Percentiles rank a stretch among this genome's conserved stretches.
phyloP scores from a whole-genome alignment of 1,140 invertebrate species.

The Drosophila funebris region DNA sequence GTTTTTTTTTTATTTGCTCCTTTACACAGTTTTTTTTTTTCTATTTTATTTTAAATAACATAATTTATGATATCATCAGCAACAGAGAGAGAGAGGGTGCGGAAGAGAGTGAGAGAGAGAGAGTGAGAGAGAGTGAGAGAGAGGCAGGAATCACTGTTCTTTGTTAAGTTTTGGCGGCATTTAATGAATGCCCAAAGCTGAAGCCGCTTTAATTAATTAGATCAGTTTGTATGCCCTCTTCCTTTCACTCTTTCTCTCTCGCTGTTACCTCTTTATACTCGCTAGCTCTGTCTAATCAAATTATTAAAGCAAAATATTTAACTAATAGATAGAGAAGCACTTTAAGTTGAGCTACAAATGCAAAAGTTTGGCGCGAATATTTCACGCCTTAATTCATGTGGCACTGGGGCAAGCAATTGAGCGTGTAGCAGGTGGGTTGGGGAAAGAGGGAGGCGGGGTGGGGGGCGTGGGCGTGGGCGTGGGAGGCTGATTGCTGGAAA shows the following conservation, averaged over 20 bases:
- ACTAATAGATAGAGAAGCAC: not conserved
- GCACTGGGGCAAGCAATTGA: slow-evolving; percentile 6
- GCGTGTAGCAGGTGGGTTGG: not conserved
- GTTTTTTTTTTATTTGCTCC: not conserved
- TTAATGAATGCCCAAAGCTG: not conserved
- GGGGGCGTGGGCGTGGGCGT: not conserved
- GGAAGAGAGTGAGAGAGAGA: not conserved
- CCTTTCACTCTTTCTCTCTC: not conserved
- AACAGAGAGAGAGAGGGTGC: not conserved
- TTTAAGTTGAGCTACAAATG: slow-evolving; percentile 22
- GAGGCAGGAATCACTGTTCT: too few relatives aligned
- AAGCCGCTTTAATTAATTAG: slow-evolving; percentile 18
- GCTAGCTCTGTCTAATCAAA: slow-evolving; percentile 5
- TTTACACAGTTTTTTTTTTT: not conserved
- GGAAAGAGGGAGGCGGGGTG: not conserved
- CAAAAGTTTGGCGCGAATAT: slow-evolving; percentile 49
- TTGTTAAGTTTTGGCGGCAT: not conserved
- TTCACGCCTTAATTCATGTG: slow-evolving; percentile 75
- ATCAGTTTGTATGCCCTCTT: not conserved
- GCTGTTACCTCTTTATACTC: not conserved
- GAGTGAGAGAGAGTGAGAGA: not conserved
- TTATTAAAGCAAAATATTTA: slow-evolving; percentile 6
- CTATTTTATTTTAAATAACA: slow-evolving; percentile 4
- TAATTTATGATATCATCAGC: slow-evolving; percentile 30
- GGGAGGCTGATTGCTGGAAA: slow-evolving; percentile 6